Base-by-base conservation (phyloP, 2,797 vertebrate species). In the Lophius americanus region DNA sequence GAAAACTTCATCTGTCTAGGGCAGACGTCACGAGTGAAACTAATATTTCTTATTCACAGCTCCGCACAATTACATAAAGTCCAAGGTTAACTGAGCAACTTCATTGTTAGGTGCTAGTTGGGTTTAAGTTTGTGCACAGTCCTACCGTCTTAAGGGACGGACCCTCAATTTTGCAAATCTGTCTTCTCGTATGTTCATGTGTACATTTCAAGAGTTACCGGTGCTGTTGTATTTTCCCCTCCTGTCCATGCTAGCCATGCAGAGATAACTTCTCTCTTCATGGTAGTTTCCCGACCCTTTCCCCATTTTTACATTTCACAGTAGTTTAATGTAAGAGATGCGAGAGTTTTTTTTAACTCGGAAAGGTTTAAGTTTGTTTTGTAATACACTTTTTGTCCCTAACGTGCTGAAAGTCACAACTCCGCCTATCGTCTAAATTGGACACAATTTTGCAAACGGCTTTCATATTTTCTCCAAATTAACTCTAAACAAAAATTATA, bases 1-100 rank as follows among this genome's bases (percentile, higher is more conserved):
- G 90, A 99, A 99, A n/a, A 99, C 98, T 90, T 99, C 98, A 68
- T 99, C 98, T 48, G 97, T 99, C 98, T 99, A 90, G 1, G 64
- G 76, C 10, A 64, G 38, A 63, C 38, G 53, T 39, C 35, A 36
- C 3, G 23, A 14, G 37, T 82, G 61, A 85, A n/a, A 44, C 44
- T 13, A 3, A 46, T 0, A 11, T 37, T 14, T 50, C 14, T 9
- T 7, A 9, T 35, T 36, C 38, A 38, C 11, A 37, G 51, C 0
- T n/a, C n/a, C 46, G 46, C 1, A 39, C 11, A 67, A 8, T 1
- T 2, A 36, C 23, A n/a, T 7, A 6, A 51, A 51, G 71, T 76
- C 73, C 42, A 4, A 89, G 87, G 85, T 53, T 11, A 76, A 88
- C 89, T 84, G 89, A 91, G 85, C 84, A 1, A 55, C 23, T 52